Evolutionary conservation across 2,797 vertebrate species (phyloP).

Genomic region (Chanos chanos): DNA sequence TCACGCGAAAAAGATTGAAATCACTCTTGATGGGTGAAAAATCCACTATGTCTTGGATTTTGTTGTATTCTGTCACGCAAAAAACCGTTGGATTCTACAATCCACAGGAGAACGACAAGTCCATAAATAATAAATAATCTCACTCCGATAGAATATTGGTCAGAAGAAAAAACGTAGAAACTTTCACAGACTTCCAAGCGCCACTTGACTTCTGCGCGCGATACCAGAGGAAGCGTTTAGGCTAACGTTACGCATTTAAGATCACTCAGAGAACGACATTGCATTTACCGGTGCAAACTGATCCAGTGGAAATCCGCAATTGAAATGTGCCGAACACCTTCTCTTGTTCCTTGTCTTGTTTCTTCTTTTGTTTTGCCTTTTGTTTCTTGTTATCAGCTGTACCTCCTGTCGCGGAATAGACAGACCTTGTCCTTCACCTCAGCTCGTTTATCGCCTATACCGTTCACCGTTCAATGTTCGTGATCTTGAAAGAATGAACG

Average conservation of each 20-base stretch:
- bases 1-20: no score
- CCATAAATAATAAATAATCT: constrained; percentile 19
- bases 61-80: constrained; percentile 37
- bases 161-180: not conserved
- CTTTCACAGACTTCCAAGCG: constrained; percentile 43
- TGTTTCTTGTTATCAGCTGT: constrained; percentile 9
- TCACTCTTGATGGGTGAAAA: no score
- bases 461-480: constrained; percentile 7
- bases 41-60: constrained; percentile 41
- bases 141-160: constrained; percentile 10
- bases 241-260: constrained; percentile 10
- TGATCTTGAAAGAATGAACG: constrained; percentile 20
- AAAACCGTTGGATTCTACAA: no score
- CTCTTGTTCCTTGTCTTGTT: constrained; percentile 18
- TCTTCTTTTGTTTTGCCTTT: constrained; percentile 8
- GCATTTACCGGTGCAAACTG: constrained; percentile 24
- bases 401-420: constrained; percentile 6
- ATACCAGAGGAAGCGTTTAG: constrained; percentile 1
- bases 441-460: constrained; percentile 20
- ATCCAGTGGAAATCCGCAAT: constrained; percentile 36
- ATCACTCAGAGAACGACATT: constrained; percentile 2
- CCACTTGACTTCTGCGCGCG: constrained; percentile 27
- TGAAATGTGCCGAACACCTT: constrained; percentile 2
- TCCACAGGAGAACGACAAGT: constrained; percentile 45
- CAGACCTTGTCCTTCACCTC: constrained; percentile 31